phyloP scores from a whole-genome alignment of 2,888 invertebrate genomes.

The Pyrochroa serraticornis region DNA sequence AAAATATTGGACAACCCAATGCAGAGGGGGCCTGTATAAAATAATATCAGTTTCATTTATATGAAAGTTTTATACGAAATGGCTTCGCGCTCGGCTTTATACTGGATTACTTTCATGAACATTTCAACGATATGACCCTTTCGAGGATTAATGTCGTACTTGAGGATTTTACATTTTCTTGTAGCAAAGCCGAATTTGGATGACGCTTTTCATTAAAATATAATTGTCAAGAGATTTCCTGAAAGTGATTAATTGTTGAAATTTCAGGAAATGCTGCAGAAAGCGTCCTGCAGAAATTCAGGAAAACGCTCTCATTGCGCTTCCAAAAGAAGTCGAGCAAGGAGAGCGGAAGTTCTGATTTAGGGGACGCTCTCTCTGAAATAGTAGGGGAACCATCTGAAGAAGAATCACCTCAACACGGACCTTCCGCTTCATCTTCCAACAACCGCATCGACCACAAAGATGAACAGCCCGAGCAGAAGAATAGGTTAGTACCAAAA shows the following conservation, averaged over 20 bases:
- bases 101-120: too few relatives aligned
- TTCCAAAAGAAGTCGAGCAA: slow-evolving; percentile 63
- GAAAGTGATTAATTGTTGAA: background rate
- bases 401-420: slow-evolving; percentile 53
- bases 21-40: too few relatives aligned
- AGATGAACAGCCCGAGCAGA: slow-evolving; percentile 52
- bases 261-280: slow-evolving; percentile 52
- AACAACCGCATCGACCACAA: slow-evolving; percentile 36
- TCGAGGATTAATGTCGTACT: background rate
- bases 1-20: too few relatives aligned
- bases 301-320: slow-evolving; percentile 70
- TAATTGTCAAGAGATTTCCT: background rate
- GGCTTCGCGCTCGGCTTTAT: too few relatives aligned
- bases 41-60: too few relatives aligned
- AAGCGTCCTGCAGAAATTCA: slow-evolving; percentile 73
- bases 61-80: too few relatives aligned
- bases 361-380: slow-evolving; percentile 52
- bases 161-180: background rate
- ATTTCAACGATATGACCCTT: background rate
- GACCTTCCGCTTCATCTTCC: slow-evolving; percentile 41
- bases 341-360: slow-evolving; percentile 55
- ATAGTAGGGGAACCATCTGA: slow-evolving; percentile 51
- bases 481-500: slow-evolving; percentile 50
- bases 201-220: background rate
- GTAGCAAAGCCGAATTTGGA: background rate